phyloP scores from a whole-genome alignment of 1,140 invertebrate species.

The Pentalonia nigronervosa region DNA sequence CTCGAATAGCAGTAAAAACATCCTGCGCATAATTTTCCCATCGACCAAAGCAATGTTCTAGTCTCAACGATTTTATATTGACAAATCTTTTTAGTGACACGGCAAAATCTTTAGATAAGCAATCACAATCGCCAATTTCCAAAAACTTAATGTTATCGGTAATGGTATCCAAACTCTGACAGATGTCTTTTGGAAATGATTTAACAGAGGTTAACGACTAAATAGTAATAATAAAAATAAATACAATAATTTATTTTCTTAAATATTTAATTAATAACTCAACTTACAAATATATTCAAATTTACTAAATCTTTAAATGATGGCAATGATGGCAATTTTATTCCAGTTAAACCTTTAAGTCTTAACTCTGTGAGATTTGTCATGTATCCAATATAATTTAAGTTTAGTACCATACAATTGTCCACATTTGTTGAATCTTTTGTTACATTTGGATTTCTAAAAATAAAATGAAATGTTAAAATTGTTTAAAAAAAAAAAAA shows the following conservation, averaged over 20 bases:
- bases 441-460: conserved; percentile 26
- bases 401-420: conserved; percentile 68
- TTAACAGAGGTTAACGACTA: conserved; percentile 44
- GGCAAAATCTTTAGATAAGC: conserved; percentile 71
- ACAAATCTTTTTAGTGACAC: conserved; percentile 69
- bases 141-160: conserved; percentile 73
- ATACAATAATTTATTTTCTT: background rate
- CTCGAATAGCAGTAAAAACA: conserved; percentile 22
- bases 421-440: conserved; percentile 23
- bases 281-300: conserved; percentile 38
- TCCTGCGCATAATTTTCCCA: conserved; percentile 65
- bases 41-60: conserved; percentile 71
- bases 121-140: conserved; percentile 80
- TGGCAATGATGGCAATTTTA: conserved; percentile 66
- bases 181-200: conserved; percentile 27
- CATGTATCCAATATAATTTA: conserved; percentile 68
- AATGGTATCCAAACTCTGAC: background rate
- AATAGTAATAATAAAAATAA: background rate
- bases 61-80: conserved; percentile 72
- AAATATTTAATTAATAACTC: background rate
- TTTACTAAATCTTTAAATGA: conserved; percentile 24
- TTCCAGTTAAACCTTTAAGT: conserved; percentile 72
- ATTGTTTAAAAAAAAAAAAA: background rate
- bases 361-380: conserved; percentile 72
- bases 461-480: conserved; percentile 38